Evolutionary conservation across 92 coral and sea anemone species (phyloP).

Genomic region (Phenganax marumi): DNA sequence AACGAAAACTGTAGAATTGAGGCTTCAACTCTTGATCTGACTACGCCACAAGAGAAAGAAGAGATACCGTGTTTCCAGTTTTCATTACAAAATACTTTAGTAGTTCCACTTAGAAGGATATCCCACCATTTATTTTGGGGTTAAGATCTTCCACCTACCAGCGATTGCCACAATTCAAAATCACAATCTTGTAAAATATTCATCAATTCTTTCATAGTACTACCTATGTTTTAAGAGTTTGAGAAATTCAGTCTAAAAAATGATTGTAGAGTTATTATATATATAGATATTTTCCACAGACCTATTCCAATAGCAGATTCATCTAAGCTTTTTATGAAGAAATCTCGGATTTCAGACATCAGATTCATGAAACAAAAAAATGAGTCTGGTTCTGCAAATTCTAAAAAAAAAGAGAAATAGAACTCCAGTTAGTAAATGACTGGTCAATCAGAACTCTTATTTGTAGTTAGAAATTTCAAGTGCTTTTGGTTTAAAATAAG

Average conservation of each 20-base stretch:
- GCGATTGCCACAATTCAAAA: conserved; percentile 67
- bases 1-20: conserved; percentile 91
- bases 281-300: conserved; percentile 9
- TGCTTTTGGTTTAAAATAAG: not conserved
- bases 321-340: conserved; percentile 89
- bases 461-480: not conserved
- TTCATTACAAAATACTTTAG: not conserved
- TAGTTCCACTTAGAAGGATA: not conserved
- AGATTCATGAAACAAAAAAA: conserved; percentile 94
- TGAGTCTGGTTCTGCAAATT: conserved; percentile 93
- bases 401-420: conserved; percentile 45
- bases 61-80: not conserved
- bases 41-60: conserved; percentile 39
- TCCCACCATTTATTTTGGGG: not conserved
- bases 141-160: conserved; percentile 56
- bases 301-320: conserved; percentile 98
- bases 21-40: conserved; percentile 92
- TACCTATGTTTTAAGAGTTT: conserved; percentile 54
- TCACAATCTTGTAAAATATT: conserved; percentile 79
- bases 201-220: conserved; percentile 77
- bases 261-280: not conserved
- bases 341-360: conserved; percentile 98
- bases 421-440: not conserved
- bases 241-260: not conserved
- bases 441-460: not conserved